Evolutionary conservation across 2,113 vertebrate species (phyloP).

Genomic region (Oxygymnocypris stewartii): DNA sequence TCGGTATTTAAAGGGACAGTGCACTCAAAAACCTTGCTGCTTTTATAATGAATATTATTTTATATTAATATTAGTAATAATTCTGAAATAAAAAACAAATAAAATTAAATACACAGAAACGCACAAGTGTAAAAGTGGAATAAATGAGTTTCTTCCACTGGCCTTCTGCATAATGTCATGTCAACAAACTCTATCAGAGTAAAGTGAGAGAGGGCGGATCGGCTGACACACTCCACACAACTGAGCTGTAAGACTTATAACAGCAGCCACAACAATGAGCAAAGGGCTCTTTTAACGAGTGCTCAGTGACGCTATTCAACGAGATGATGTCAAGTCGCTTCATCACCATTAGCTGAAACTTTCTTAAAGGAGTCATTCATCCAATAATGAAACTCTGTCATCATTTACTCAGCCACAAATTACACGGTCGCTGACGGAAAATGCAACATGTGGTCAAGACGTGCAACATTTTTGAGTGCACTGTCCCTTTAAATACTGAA

Average conservation of each 20-base stretch:
- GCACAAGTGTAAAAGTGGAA: neutral
- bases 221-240: neutral
- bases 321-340: conserved; percentile 19
- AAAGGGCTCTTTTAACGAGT: conserved; percentile 2
- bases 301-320: neutral
- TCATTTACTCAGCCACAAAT: neutral
- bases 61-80: neutral
- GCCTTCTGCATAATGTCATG: neutral
- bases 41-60: too few species aligned
- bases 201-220: neutral
- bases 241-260: neutral
- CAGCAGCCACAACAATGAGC: neutral
- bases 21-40: neutral
- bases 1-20: neutral
- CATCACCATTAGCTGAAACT: neutral
- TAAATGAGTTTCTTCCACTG: neutral
- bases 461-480: neutral
- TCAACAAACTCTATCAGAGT: neutral
- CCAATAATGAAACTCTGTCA: neutral
- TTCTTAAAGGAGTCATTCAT: neutral
- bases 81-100: neutral
- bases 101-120: neutral
- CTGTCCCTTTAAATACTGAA: neutral
- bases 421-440: neutral
- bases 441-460: neutral